A percentile compares a stretch with the other conserved stretches of the same genome.
Evolutionary conservation across 2,113 vertebrate species (phyloP).

Genomic region (Phrynosoma platyrhinos): DNA sequence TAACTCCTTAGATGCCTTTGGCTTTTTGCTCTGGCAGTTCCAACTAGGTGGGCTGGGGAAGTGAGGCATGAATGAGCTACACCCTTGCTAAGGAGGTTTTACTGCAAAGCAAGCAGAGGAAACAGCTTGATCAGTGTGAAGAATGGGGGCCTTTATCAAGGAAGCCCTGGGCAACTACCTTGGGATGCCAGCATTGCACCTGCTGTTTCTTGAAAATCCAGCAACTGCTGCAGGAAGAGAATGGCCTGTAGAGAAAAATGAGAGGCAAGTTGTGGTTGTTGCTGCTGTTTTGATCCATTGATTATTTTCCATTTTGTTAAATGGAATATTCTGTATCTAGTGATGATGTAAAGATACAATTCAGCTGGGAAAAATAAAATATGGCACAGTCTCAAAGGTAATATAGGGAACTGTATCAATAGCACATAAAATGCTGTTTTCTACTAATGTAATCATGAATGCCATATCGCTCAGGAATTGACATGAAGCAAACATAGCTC

Average conservation of each 20-base stretch:
- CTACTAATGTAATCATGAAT: not conserved
- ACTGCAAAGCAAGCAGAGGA: conserved; percentile 25
- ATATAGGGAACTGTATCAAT: not conserved
- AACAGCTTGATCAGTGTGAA: not conserved
- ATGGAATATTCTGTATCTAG: fast-evolving
- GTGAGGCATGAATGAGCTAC: conserved; percentile 28
- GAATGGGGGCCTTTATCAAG: conserved; percentile 28
- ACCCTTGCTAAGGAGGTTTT: conserved; percentile 27
- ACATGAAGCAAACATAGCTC: not conserved
- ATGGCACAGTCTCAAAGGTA: not conserved
- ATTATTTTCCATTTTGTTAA: not conserved
- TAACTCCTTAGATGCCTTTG: not conserved
- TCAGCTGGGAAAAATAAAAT: not conserved
- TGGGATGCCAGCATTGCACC: conserved; percentile 98
- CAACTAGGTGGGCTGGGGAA: conserved; percentile 32
- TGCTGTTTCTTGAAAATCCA: conserved; percentile 97
- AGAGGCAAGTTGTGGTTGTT: not conserved
- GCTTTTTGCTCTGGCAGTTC: not conserved
- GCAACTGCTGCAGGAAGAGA: conserved; percentile 94
- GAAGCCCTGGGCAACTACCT: conserved; percentile 79
- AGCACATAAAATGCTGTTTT: not conserved
- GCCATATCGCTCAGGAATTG: not conserved
- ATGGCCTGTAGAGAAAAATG: conserved; percentile 84
- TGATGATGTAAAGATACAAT: not conserved
- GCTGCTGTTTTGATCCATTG: not conserved